These are phyloP conservation scores for Darevskia nairensis DNA, from an alignment of 2,797 vertebrate species.

Conservation along the genomic window DNA sequence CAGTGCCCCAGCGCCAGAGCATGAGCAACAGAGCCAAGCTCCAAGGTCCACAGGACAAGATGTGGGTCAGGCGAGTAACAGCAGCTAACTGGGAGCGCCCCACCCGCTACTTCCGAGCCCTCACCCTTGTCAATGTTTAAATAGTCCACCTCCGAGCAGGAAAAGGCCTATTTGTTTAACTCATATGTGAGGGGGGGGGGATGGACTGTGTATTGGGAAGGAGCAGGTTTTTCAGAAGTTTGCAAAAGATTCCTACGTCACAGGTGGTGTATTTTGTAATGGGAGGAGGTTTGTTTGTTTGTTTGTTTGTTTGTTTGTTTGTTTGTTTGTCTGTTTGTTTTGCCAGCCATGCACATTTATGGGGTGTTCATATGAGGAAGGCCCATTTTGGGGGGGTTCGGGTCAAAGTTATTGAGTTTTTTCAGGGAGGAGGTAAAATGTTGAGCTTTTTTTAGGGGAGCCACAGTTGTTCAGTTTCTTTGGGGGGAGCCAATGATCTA, in stretches of 20 bases:
- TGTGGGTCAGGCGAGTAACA: not conserved
- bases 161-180: not conserved
- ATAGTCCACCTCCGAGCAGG: not conserved
- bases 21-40: not conserved
- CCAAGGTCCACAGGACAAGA: not conserved
- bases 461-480: no score
- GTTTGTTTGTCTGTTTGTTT: no score
- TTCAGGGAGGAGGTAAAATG: no score
- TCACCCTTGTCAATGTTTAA: not conserved
- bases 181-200: not conserved
- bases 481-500: no score
- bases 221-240: no score
- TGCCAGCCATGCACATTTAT: not conserved
- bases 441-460: no score
- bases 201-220: not conserved
- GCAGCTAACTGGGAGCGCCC: not conserved
- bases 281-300: not conserved
- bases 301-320: no score
- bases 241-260: not conserved
- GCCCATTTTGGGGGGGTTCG: no score
- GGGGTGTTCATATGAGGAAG: not conserved
- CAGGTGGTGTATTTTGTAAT: no score
- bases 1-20: accelerated
- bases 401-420: no score
- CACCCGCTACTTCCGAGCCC: no score